Evolutionary conservation across 1,140 invertebrate genomes (phyloP), one percentile per base, ranked within the genome.

Genomic region (Akabosia matsudoensis): DNA sequence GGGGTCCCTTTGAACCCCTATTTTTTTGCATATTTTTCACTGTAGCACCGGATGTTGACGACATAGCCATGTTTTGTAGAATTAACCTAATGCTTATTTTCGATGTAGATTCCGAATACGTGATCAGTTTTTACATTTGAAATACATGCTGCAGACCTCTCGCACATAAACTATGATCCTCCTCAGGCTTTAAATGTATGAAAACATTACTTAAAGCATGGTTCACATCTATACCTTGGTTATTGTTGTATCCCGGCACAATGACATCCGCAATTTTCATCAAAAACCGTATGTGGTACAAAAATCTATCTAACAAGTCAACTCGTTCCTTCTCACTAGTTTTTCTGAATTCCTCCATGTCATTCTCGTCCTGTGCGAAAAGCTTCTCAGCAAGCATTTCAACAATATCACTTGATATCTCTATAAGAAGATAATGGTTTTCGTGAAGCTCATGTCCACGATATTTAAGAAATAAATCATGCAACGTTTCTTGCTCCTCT

Each of bases 201-300:
- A n/a, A n/a, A n/a, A n/a, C 37, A 45, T 10, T 45, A 10, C 37
- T 45, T 45, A 45, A 45, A 45, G 18, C 37, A 45, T n/a, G n/a
- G n/a, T n/a, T n/a, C n/a, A n/a, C n/a, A 45, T 18, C 18, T 45
- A 37, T 51, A 72, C 70, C 34, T 72, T 72, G 70, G 45, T 72
- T 22, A 22, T 51, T 51, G 30, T 72, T 72, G 30, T 4, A 72
- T 24, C 70, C 70, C 18, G 70, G 70, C 16, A 72, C 1, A 28
- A 72, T 72, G 13, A 37, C 34, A 26, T 72, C 28, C 26, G 70
- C 70, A 1, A 72, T 34, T 34, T 45, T 22, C 3, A 10, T 2
- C 70, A 72, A 37, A 28, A 37, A 72, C 4, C 26, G 1, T 4
- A 34, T 14, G 22, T 72, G 70, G 24, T 26, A 72, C 26, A 45